Conservation (phyloP, 2,113 vertebrate species). For the Entomyzon cyanotis region DNA sequence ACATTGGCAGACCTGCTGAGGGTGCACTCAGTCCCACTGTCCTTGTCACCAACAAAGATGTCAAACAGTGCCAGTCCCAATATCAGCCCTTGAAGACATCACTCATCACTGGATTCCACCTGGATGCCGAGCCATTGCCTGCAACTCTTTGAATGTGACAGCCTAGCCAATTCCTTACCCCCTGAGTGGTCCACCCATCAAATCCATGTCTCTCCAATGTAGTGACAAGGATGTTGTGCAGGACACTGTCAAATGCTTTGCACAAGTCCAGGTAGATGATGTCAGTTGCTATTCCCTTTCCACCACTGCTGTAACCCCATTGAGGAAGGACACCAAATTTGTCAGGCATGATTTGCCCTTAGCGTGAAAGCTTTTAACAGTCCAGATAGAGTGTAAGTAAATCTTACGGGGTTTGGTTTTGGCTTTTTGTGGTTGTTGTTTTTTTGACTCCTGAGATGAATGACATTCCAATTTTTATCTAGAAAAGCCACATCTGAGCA, state of each 20-base stretch:
- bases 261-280: background rate
- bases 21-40: background rate
- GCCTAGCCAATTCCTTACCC: background rate
- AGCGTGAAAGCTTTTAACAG: background rate
- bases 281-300: background rate
- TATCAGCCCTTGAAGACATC: background rate
- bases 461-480: background rate
- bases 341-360: background rate
- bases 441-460: background rate
- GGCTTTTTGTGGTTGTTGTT: background rate
- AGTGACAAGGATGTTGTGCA: background rate
- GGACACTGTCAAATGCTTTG: background rate
- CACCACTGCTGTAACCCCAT: background rate
- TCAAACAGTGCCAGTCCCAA: background rate
- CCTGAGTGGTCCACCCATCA: background rate
- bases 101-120: accelerated
- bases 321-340: background rate
- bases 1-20: background rate
- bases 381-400: background rate
- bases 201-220: background rate
- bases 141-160: background rate
- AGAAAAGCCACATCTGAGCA: background rate
- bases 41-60: background rate
- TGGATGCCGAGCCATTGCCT: background rate
- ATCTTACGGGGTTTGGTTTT: background rate